Percentiles rank a stretch among this genome's conserved stretches.
Conservation (phyloP, 2,797 vertebrate species). For the Tinamus major region DNA sequence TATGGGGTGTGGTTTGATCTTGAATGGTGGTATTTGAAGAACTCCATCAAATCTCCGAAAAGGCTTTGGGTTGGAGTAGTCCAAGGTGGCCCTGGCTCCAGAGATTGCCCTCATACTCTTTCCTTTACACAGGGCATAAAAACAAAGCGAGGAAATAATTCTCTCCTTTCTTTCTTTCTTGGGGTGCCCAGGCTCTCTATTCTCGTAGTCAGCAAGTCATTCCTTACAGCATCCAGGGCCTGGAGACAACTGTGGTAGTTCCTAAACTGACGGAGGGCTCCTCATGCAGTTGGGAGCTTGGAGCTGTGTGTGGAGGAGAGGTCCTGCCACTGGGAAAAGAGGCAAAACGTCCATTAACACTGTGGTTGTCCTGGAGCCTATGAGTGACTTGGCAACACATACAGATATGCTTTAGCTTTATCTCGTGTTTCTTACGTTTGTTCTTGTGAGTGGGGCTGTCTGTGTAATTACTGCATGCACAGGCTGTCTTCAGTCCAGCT, state of each 20-base stretch:
- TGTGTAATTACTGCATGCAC: accelerated
- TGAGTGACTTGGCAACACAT: background rate
- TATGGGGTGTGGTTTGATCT: background rate
- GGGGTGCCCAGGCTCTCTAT: background rate
- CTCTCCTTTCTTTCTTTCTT: background rate
- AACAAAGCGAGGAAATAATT: background rate
- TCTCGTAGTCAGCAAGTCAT: background rate
- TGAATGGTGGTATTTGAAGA: background rate
- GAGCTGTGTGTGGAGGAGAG: background rate
- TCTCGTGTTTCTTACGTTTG: background rate
- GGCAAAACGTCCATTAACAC: background rate
- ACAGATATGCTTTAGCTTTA: background rate
- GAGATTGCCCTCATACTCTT: background rate
- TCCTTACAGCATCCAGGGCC: background rate
- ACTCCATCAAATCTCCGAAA: background rate
- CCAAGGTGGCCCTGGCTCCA: background rate
- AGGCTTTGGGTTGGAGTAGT: background rate
- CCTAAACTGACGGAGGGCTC: background rate
- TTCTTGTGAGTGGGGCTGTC: background rate
- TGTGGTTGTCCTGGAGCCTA: background rate
- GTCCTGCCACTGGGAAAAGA: background rate
- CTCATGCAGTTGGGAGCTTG: background rate
- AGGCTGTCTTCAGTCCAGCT: background rate
- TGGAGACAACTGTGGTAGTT: background rate
- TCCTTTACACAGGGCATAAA: background rate